Evolutionary conservation across 92 coral and sea anemone genomes (phyloP), one percentile per base, ranked within the genome.

Genomic region (Zoanthus sansibaricus): DNA sequence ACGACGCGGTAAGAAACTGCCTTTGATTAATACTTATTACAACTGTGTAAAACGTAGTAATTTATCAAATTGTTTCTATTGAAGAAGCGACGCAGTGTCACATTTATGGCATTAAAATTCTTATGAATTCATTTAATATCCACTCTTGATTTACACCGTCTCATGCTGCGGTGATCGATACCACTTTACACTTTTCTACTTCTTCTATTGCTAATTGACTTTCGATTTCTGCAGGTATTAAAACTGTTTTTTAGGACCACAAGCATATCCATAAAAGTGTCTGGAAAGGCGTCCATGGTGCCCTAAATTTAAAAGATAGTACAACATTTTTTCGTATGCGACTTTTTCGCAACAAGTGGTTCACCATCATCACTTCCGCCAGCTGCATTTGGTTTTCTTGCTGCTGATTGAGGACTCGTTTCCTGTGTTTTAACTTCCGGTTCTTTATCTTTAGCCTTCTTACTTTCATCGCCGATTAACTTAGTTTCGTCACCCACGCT

Each of bases 281-380:
- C 58, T 48, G 1, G 18, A 9, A 17, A 62, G 21, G 3, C 82
- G 9, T 13, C 42, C 42, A 10, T 66, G 6, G 31, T 20, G 17
- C 71, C 37, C 20, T 12, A 12, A 11, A 17, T 0, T 62, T 20
- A 80, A 37, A 80, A 58, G 47, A 80, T 80, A 80, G 58, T 52
- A 47, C 85, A 80, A 64, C 85, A 80, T 31, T 67, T 80, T 3
- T 64, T 64, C 85, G 46, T 80, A 21, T 64, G 75, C 13, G 74
- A 46, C 33, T 67, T 66, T 20, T 66, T 66, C 25, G 56, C 6
- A 0, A 67, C 85, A 48, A 80, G 85, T 2, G 85, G 85, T 56
- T 66, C 62, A 17, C 75, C 70, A 6, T 80, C 85, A 16, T 48
- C 85, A 15, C 54, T 78, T 5, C n/a, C 15, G 18, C 61, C 62